Evolutionary conservation across 2,113 vertebrate species (phyloP).

Genomic region (Gracilinanus agilis): DNA sequence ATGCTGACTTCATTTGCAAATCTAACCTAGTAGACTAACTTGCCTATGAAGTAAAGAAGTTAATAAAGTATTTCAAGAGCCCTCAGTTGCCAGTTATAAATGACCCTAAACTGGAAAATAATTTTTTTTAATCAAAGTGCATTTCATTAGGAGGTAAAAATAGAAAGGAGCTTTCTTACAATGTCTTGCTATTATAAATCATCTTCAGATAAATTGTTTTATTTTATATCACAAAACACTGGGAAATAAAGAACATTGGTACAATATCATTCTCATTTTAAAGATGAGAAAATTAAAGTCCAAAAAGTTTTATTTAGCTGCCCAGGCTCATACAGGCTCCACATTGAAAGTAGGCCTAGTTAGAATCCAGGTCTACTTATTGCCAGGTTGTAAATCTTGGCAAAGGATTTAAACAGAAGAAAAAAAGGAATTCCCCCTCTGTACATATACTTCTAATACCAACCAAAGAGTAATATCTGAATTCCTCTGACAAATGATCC

Average conservation of each 20-base stretch:
- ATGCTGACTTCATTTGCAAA: background rate
- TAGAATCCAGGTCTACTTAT: background rate
- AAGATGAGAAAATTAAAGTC: background rate
- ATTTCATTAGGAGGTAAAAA: background rate
- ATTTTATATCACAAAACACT: background rate
- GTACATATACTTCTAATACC: background rate
- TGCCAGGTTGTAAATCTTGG: background rate
- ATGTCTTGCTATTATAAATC: background rate
- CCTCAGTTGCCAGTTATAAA: background rate
- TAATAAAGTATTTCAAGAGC: background rate
- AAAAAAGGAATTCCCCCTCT: background rate
- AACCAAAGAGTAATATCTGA: slow-evolving; percentile 56
- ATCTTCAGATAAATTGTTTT: background rate
- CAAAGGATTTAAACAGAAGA: slow-evolving; percentile 2
- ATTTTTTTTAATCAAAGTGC: background rate
- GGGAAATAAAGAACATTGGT: background rate
- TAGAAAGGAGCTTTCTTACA: background rate
- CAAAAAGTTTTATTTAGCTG: background rate
- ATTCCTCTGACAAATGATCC: slow-evolving; percentile 38
- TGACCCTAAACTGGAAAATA: background rate
- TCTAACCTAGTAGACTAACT: background rate
- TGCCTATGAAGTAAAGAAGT: background rate
- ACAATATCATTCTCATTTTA: background rate
- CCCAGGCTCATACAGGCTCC: background rate
- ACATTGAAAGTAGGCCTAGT: background rate